A percentile compares a stretch with the other conserved stretches of the same genome.
These are phyloP conservation scores for Ommatoiulus sabulosus DNA, from an alignment of 2,888 invertebrate species.

Conservation along the genomic window DNA sequence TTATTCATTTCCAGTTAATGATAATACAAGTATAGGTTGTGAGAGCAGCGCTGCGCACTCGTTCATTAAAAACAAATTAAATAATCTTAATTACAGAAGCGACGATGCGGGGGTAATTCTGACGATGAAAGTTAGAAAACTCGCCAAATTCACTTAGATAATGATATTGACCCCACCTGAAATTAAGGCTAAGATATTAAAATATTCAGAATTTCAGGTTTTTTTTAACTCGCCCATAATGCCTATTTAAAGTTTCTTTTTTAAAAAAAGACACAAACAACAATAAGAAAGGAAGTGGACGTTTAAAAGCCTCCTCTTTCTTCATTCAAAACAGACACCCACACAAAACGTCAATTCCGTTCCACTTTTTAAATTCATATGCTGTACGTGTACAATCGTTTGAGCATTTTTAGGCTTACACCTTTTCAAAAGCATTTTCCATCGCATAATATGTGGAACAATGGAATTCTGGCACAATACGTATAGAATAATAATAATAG, in stretches of 20 bases:
- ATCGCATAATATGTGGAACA: slow-evolving; percentile 30
- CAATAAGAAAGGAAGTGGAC: slow-evolving; percentile 37
- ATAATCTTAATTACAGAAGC: not conserved
- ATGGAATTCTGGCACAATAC: slow-evolving; percentile 1
- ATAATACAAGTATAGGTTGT: not conserved
- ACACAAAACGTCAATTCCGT: slow-evolving; percentile 32
- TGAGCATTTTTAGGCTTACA: not conserved
- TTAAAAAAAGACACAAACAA: not conserved
- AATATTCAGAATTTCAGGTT: not conserved
- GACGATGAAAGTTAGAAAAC: not conserved
- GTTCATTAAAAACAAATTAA: not conserved
- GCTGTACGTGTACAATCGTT: not conserved
- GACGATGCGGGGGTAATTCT: not conserved
- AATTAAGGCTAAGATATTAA: slow-evolving; percentile 8
- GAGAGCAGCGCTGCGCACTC: not conserved
- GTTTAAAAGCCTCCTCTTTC: slow-evolving; percentile 2
- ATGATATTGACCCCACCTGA: slow-evolving; percentile 8
- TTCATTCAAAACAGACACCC: slow-evolving; percentile 30
- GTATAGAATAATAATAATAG: slow-evolving; percentile 16
- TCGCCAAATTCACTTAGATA: not conserved
- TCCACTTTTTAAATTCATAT: slow-evolving; percentile 39
- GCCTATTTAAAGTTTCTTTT: not conserved
- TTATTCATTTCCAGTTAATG: not conserved
- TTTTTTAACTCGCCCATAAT: slow-evolving; percentile 4
- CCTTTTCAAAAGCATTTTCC: slow-evolving; percentile 18